Evolutionary conservation across 1,140 invertebrate species (phyloP), one percentile per base, ranked within the genome.

Genomic region (Meloidogyne exigua): DNA sequence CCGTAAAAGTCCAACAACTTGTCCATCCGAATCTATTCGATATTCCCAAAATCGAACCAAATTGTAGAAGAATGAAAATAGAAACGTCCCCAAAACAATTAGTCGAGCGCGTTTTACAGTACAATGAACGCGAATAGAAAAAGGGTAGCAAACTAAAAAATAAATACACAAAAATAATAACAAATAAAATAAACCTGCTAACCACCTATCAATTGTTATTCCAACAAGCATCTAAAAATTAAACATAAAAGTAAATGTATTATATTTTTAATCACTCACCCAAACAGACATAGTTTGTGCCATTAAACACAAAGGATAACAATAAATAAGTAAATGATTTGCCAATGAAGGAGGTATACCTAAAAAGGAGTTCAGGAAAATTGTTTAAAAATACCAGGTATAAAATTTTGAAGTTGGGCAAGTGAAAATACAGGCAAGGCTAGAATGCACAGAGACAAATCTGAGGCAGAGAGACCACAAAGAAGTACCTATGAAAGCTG

Each of bases 191-290:
- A n/a, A n/a, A n/a, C n/a, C n/a, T 63, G 85, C 95, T 83, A 98
- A 90, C 88, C 94, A 97, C 78, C 95, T 91, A 87, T 97, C 95
- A 44, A 96, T 89, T 18, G 94, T 95, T 93, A 98, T 96, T 62
- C 96, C 90, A 0, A 97, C 94, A 18, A 97, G 89, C 73, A 87
- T 77, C 86, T 85, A 86, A 11, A 86, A 76, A 66, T 26, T 28
- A 71, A 71, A 71, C 12, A 57, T 9, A 39, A 39, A 9, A 39
- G 9, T 9, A 7, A 13, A 15, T 64, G 12, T 77, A 4, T 9
- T 9, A 7, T 0, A 7, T 68, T 68, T 32, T 10, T n/a, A 57
- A 57, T 7, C 7, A 0, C 49, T 7, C 7, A 68, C 66, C 66
- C 66, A 42, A 32, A 68, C 70, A 9, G 79, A 83, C 83, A 83